Evolutionary conservation across 2,888 invertebrate genomes (phyloP), one percentile per base, ranked within the genome.

Genomic region (Perizoma affinitatum): DNA sequence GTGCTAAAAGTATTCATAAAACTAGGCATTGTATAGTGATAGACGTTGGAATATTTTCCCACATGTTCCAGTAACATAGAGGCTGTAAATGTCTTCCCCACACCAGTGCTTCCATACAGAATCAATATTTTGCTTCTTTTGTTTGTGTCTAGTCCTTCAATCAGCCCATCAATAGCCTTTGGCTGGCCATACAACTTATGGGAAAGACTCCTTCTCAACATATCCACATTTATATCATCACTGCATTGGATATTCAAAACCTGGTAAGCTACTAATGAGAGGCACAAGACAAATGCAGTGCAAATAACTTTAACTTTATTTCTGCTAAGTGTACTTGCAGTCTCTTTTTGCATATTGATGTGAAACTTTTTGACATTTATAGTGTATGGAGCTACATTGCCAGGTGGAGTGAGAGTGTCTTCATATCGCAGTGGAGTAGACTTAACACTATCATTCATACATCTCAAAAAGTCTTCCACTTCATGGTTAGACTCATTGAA

Each of bases 21-120:
- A 67, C 77, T 83, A 5, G 89, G 87, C 86, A 89, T 87, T 22
- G 86, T 87, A 58, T 84, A 90, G 65, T 91, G 90, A 70, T 90
- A 90, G 3, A 89, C 69, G 79, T 92, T 92, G 22, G 86, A 80
- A 58, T 74, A 78, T 33, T 75, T 67, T 67, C 82, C 80, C 33
- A 82, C 44, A 51, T 76, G 73, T 41, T 86, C 76, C 59, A 90
- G 66, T 58, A 90, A 71, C 40, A 87, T 54, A 45, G 88, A 86
- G n/a, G 81, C 72, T 33, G 84, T 74, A 61, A 78, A 86, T 44
- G 92, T 88, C 68, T 92, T 92, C 0, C 92, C 92, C 4, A 90
- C 90, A 53, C 92, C 92, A 42, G 91, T 92, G 3, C 90, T 84
- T 54, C 92, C 92, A 78, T 84, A 87, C 8, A 92, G 72, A 63